These are phyloP conservation scores for Monoplex corrugatus DNA, from an alignment of 2,888 invertebrate species.

Conservation along the genomic window DNA sequence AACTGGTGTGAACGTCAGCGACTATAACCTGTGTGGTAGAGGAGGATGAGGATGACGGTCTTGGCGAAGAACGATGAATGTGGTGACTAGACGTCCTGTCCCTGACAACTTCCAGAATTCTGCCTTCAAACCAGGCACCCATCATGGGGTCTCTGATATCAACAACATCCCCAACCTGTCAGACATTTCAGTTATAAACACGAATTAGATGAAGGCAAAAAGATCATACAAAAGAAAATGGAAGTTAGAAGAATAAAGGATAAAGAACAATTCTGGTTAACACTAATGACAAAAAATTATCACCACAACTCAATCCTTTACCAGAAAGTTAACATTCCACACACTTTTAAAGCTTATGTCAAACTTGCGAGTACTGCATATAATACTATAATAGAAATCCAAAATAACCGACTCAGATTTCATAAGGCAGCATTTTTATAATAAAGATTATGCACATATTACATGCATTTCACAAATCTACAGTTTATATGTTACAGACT, in stretches of 20 bases:
- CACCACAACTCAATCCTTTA: neutral
- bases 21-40: neutral
- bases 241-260: too few relatives aligned
- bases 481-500: too few relatives aligned
- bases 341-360: neutral
- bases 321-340: neutral
- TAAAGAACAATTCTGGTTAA: neutral
- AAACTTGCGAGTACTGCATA: too few relatives aligned
- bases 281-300: neutral
- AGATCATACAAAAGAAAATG: too few relatives aligned
- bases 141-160: conserved; percentile 86
- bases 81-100: conserved; percentile 13
- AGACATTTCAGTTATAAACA: conserved; percentile 40
- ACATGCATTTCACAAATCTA: too few relatives aligned
- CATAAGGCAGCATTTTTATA: too few relatives aligned
- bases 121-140: conserved; percentile 90
- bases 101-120: conserved; percentile 73
- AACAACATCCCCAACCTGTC: conserved; percentile 85
- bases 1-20: neutral
- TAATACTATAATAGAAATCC: too few relatives aligned
- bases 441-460: too few relatives aligned
- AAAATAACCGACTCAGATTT: too few relatives aligned
- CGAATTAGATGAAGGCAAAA: neutral
- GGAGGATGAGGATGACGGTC: neutral
- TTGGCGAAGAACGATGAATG: conserved; percentile 8